Base-by-base conservation (phyloP, 2,113 vertebrate genomes). In the Eublepharis macularius region DNA sequence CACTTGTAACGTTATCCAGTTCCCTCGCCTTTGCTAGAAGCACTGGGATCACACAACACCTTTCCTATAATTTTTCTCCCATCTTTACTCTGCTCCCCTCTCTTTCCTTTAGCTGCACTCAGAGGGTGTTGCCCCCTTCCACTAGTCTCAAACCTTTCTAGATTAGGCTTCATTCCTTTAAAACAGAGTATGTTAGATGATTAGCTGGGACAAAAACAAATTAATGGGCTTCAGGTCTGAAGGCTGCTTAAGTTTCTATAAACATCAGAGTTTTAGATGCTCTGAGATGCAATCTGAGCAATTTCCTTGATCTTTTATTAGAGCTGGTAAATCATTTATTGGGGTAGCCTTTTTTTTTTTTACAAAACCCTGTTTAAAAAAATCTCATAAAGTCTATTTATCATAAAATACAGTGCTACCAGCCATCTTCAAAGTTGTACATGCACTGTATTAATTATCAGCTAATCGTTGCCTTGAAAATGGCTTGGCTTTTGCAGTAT, bases 261-360 rank as follows among this genome's bases (percentile, higher is more conserved):
- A 96, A 94, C 74, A 90, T 92, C 86, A 91, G 91, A 88, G 82
- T 93, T 95, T 95, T 94, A 94, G 95, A 94, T 94, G 92, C 77
- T 90, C 90, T 91, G 86, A 95, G 94, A 96, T 96, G 93, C 85
- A 95, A 95, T 96, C 92, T 92, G 94, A 94, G 94, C 89, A 95
- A 96, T 95, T 96, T 96, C 95, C 95, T 96, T 96, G 94, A 96
- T 96, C 95, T 95, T 96, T 96, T 95, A 96, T 91, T 96, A 92
- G 78, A 90, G 77, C 92, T 94, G 94, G 94, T 95, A 96, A 96
- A 95, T 95, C 75, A 94, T 96, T 95, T 96, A 96, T 95, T 95
- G 89, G 92, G 86, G 84, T 41, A 90, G 86, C 81, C 91, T 94
- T 95, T 14, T 7, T 47, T 47, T 47, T 63, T 63, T 96, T 95